These are phyloP conservation scores for Diplosoma virens DNA, from an alignment of 23 tunicate species.

Conservation along the genomic window DNA sequence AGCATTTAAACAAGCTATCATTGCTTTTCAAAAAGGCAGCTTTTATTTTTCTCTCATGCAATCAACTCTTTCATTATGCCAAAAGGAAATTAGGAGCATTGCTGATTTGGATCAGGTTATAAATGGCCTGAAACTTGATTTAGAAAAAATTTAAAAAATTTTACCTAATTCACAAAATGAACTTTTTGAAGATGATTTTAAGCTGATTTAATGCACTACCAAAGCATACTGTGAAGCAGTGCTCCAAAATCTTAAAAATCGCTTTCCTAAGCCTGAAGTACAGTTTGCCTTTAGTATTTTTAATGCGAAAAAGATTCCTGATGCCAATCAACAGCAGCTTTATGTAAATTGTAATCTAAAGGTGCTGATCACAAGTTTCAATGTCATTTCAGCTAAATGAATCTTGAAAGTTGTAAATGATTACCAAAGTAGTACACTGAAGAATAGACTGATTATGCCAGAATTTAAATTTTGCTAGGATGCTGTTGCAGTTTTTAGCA, in stretches of 20 bases:
- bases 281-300: conserved; percentile 5
- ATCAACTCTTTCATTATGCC: conserved; percentile 14
- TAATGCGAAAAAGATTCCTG: conserved; percentile 23
- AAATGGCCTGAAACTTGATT: conserved; percentile 20
- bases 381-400: neutral
- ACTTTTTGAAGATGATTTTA: conserved; percentile 15
- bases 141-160: conserved; percentile 13
- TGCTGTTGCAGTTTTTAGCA: neutral
- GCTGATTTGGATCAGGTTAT: conserved; percentile 19
- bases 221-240: conserved; percentile 14
- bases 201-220: conserved; percentile 5
- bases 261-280: conserved; percentile 17
- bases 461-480: conserved; percentile 3
- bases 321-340: conserved; percentile 2
- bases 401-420: conserved; percentile 11
- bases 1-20: conserved; percentile 5
- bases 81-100: conserved; percentile 10
- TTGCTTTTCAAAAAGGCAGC: conserved; percentile 4
- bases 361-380: conserved; percentile 2
- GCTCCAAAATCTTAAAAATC: conserved; percentile 14
- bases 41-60: conserved; percentile 3
- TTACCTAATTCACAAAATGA: conserved; percentile 13
- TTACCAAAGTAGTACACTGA: neutral
- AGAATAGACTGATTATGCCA: neutral
- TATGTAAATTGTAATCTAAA: neutral